Evolutionary conservation across 2,888 invertebrate genomes (phyloP).

Genomic region (Malthinus seriepunctatus): DNA sequence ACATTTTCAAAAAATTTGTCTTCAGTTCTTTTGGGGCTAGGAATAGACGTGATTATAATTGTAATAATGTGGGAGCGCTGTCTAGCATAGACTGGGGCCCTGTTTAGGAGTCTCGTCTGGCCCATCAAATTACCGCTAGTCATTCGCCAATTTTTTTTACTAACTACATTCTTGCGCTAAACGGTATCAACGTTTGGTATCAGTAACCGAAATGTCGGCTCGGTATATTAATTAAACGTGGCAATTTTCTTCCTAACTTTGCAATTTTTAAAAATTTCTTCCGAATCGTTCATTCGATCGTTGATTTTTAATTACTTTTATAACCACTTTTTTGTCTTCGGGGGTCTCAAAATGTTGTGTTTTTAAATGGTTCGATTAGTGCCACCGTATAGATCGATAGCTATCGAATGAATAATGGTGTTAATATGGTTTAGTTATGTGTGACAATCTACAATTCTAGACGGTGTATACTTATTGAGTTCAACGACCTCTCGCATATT

Average conservation of each 20-base stretch:
- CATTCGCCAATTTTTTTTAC: slow-evolving; percentile 49
- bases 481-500: slow-evolving; percentile 41
- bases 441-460: slow-evolving; percentile 43
- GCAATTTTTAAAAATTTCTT: not conserved
- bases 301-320: no score
- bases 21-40: slow-evolving; percentile 42
- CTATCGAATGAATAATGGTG: slow-evolving; percentile 27
- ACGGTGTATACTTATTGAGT: slow-evolving; percentile 36
- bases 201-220: slow-evolving; percentile 19
- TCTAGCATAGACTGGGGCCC: slow-evolving; percentile 39
- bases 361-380: slow-evolving; percentile 2
- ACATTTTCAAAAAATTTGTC: not conserved
- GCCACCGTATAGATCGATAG: not conserved
- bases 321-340: no score
- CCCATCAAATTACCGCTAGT: slow-evolving; percentile 37
- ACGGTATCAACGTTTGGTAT: slow-evolving; percentile 40
- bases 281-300: not conserved
- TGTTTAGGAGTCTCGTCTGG: slow-evolving; percentile 37
- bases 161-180: slow-evolving; percentile 42
- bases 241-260: not conserved
- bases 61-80: slow-evolving; percentile 39
- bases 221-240: not conserved
- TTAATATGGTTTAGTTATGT: slow-evolving; percentile 39
- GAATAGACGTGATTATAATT: slow-evolving; percentile 41
- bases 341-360: not conserved